Evolutionary conservation across 2,888 invertebrate species (phyloP).

Genomic region (Caenorhabditis plicata): DNA sequence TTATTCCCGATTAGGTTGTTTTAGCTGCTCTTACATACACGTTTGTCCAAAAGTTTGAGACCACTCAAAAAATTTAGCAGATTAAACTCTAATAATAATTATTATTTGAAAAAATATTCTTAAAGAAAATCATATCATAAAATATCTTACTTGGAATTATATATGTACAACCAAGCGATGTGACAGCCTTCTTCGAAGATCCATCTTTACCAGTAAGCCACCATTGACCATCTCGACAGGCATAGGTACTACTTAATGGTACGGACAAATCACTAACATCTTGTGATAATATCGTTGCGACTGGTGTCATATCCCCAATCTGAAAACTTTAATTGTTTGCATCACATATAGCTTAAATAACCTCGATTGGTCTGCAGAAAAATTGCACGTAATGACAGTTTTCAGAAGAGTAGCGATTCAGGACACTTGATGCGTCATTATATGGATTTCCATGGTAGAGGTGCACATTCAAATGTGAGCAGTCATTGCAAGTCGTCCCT

Average conservation of each 20-base stretch:
- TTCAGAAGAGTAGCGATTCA: slow-evolving; percentile 36
- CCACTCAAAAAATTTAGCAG: too few relatives aligned
- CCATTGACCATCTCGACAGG: slow-evolving; percentile 38
- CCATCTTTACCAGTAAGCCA: slow-evolving; percentile 8
- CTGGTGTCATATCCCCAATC: slow-evolving; percentile 38
- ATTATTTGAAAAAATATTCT: too few relatives aligned
- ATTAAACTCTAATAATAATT: too few relatives aligned
- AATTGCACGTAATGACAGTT: slow-evolving; percentile 42
- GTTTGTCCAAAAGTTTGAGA: too few relatives aligned
- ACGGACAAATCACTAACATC: slow-evolving; percentile 13
- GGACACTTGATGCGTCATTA: slow-evolving; percentile 42
- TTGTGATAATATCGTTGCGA: slow-evolving; percentile 37
- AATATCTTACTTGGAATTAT: slow-evolving; percentile 11
- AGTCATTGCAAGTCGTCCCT: slow-evolving; percentile 36
- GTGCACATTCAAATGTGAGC: slow-evolving; percentile 32
- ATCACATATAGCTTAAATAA: not conserved
- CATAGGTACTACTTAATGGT: slow-evolving; percentile 24
- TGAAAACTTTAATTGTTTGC: slow-evolving; percentile 10
- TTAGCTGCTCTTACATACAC: too few relatives aligned
- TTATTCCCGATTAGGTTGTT: too few relatives aligned
- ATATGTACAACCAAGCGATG: slow-evolving; percentile 39
- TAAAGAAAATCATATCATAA: too few relatives aligned
- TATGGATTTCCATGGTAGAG: slow-evolving; percentile 36
- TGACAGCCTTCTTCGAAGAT: slow-evolving; percentile 12
- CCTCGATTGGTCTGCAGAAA: slow-evolving; percentile 40